Evolutionary conservation across 2,797 vertebrate species (phyloP), one percentile per base, ranked within the genome.

Genomic region (Coendou prehensilis): DNA sequence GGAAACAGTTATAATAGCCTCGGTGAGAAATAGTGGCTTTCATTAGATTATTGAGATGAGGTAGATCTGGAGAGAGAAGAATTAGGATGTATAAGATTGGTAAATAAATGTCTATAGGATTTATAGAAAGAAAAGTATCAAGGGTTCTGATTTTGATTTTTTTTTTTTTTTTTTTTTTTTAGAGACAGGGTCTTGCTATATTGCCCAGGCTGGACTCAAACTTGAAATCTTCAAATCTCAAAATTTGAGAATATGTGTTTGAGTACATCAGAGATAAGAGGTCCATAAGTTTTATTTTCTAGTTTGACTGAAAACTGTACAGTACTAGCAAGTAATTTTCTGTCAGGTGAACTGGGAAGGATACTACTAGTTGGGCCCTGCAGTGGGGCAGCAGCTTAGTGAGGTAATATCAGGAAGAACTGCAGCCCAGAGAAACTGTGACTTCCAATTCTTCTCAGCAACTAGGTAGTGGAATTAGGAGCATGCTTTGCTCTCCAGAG

Each of bases 51-150:
- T 17, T 52, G 64, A 78, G 67, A 78, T 78, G n/a, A 73, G 80
- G 23, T 83, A 81, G 73, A 92, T 88, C 59, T 50, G 14, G 54
- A 82, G 75, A 50, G 23, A 95, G 56, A 57, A 64, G 41, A 95
- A 20, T 37, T 63, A 56, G 30, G 52, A 45, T 52, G 7, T 22
- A 78, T 8, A 75, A 41, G 33, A 50, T 78, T 87, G 20, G 17
- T 76, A 30, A 63, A 18, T 87, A 76, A 80, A 95, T 96, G 92
- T 23, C 28, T 22, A 14, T 89, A n/a, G 71, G 28, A 50, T 78
- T 89, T 37, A 15, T 84, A 71, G 84, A 86, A 93, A 92, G 41
- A 88, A 93, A 84, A 28, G 57, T 64, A n/a, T 63, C 37, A 78
- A 37, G 63, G 17, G 57, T 93, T 79, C 45, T 82, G 64, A 64